Percentiles rank a stretch among this genome's conserved stretches.
Conservation (phyloP, 2,888 invertebrate species). For the Ernsta delagoae region DNA sequence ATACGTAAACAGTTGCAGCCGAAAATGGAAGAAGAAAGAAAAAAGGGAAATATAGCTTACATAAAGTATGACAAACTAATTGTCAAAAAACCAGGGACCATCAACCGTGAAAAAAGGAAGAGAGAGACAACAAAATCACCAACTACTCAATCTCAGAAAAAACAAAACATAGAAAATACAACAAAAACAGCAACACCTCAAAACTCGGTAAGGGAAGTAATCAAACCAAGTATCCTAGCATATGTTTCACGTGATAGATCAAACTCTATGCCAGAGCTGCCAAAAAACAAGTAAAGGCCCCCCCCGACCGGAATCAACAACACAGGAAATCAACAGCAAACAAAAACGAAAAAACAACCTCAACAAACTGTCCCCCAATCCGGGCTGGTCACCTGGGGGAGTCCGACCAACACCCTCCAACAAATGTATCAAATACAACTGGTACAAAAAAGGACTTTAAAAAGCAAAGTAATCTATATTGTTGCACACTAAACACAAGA, state of each 20-base stretch:
- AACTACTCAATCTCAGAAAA: too few species aligned
- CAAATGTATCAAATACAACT: background rate
- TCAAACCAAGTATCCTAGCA: too few species aligned
- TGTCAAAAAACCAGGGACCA: background rate
- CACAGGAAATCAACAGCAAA: background rate
- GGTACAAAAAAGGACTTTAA: background rate
- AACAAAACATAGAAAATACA: too few species aligned
- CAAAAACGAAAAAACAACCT: background rate
- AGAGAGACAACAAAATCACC: too few species aligned
- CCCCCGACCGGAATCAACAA: background rate
- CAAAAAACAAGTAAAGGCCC: constrained; percentile 10
- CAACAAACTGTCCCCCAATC: background rate
- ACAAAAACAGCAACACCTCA: too few species aligned
- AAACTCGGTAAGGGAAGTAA: too few species aligned
- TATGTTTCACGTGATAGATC: constrained; percentile 7
- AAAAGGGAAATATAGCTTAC: background rate
- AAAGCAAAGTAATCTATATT: background rate
- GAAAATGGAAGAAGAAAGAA: constrained; percentile 5
- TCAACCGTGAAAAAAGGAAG: too few species aligned
- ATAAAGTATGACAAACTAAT: constrained; percentile 11
- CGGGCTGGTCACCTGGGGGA: constrained; percentile 14
- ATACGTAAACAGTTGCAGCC: background rate
- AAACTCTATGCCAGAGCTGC: background rate
- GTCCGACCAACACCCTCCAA: constrained; percentile 5
- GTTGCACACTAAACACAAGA: constrained; percentile 6